phyloP scores from a whole-genome alignment of 2,113 vertebrate genomes.

The Enhydra lutris region DNA sequence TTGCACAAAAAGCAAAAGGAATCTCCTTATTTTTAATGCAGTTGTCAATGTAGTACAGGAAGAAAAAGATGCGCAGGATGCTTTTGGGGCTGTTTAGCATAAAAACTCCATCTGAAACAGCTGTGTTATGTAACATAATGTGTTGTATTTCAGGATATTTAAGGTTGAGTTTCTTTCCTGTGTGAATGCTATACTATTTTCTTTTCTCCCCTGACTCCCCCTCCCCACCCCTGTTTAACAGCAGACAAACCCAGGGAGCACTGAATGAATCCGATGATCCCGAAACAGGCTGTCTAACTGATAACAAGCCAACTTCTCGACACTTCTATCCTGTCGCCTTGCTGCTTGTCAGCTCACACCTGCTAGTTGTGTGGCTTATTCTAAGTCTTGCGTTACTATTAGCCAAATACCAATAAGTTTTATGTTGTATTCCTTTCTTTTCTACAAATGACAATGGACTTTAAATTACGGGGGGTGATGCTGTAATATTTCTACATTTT shows the following conservation, averaged over 20 bases:
- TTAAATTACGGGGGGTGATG: conserved; percentile 76
- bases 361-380: conserved; percentile 99
- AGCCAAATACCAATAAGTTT: conserved; percentile 99
- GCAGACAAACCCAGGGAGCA: conserved; percentile 94
- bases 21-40: background rate
- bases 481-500: conserved; percentile 85
- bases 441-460: conserved; percentile 81
- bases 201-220: conserved; percentile 76
- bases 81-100: conserved; percentile 1
- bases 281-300: conserved; percentile 93
- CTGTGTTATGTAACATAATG: conserved; percentile 22
- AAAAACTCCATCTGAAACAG: background rate
- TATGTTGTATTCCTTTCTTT: conserved; percentile 79
- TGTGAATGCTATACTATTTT: conserved; percentile 79
- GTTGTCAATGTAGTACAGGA: background rate
- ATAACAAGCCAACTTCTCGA: conserved; percentile 98
- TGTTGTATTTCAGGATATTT: conserved; percentile 66
- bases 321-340: conserved; percentile 99
- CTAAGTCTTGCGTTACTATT: conserved; percentile 99
- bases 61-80: background rate
- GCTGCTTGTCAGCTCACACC: conserved; percentile 99
- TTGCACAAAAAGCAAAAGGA: background rate
- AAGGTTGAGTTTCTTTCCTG: conserved; percentile 75
- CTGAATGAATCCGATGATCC: conserved; percentile 96
- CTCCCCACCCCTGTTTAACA: conserved; percentile 86